Base-by-base conservation (phyloP, 2,888 invertebrate species). In the Dolomedes plantarius region DNA sequence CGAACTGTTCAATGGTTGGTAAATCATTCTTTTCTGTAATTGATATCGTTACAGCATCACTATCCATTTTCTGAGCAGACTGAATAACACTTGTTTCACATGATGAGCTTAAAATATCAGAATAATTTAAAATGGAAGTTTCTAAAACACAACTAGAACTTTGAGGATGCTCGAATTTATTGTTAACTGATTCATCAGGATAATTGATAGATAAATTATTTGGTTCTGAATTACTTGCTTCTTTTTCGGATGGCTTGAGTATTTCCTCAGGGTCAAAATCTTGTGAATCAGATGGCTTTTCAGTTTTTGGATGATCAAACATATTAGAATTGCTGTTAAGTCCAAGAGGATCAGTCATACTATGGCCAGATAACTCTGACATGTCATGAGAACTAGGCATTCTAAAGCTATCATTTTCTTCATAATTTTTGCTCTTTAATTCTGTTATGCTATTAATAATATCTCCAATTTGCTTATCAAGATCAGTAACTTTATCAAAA, bases 381-480 rank as follows among this genome's bases (percentile, higher is more conserved):
- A 81, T 62, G 27, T 27, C 27, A 23, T 50, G 73, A 50, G 73
- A 50, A 23, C 32, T 32, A 28, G 68, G 68, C 0, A 65, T 65
- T 23, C 46, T 46, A 23, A 32, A 46, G 7, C 32, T 27, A 39
- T 39, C 69, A 68, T 68, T 68, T 13, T 67, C 67, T 11, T n/a
- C 27, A 23, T 7, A n/a, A 1, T 69, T 31, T 39, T 39, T 39
- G 5, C 31, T 69, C 13, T 27, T 27, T n/a, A n/a, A n/a, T 16
- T 67, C 67, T 27, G 69, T 69, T 6, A 69, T 69, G 16, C 69
- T 69, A 27, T 81, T 75, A 1, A 75, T 19, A 13, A 75, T 62
- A 23, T 80, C 73, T 2, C 67, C 81, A 69, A 81, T 74, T 41
- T 74, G 39, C 62, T 75, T 75, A 1, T 81, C 81, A n/a, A 81